phyloP scores from a whole-genome alignment of 2,113 vertebrate species.

The Chunga burmeisteri region DNA sequence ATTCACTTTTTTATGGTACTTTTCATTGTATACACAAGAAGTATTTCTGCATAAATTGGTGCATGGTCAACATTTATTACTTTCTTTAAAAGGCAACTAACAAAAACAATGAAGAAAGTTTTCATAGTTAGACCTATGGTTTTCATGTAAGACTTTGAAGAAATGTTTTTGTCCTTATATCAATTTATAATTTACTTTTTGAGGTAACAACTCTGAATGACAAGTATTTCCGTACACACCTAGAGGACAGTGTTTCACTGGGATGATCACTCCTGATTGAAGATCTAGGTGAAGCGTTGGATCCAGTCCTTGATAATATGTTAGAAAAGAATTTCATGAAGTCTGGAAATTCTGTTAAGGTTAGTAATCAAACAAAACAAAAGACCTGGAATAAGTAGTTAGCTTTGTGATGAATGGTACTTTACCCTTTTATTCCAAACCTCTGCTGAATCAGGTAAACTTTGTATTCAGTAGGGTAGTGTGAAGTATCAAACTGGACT shows the following conservation, averaged over 20 bases:
- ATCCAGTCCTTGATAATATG: slow-evolving; percentile 78
- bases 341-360: slow-evolving; percentile 75
- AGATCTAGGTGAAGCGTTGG: slow-evolving; percentile 77
- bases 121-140: background rate
- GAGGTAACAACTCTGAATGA: slow-evolving; percentile 79
- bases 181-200: background rate
- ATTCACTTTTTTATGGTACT: background rate
- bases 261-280: slow-evolving; percentile 78
- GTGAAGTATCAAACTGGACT: background rate
- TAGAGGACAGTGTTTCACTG: slow-evolving; percentile 78
- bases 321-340: slow-evolving; percentile 83
- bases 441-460: background rate
- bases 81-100: background rate
- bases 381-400: background rate
- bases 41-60: background rate
- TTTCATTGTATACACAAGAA: background rate
- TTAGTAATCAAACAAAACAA: slow-evolving; percentile 35
- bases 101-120: background rate
- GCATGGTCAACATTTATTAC: background rate
- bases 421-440: background rate
- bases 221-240: slow-evolving; percentile 78
- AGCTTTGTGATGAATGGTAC: background rate
- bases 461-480: background rate
- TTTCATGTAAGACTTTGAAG: background rate
- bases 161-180: background rate